Conservation (phyloP, 1,140 invertebrate genomes). For the Fopius arisanus region DNA sequence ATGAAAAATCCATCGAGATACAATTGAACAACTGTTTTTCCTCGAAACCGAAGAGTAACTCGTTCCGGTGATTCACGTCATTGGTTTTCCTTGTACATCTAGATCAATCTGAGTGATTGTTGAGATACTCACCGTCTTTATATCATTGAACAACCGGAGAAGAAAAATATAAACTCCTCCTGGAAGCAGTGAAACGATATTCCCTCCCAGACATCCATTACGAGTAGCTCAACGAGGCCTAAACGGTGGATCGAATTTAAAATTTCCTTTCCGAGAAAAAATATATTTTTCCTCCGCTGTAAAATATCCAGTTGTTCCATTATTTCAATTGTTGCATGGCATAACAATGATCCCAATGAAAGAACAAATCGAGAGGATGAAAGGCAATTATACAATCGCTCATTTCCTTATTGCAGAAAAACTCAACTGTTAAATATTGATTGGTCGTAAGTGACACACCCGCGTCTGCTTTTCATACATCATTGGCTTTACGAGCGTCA, state of each 20-base stretch:
- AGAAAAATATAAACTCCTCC: background rate
- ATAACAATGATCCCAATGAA: background rate
- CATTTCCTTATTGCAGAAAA: background rate
- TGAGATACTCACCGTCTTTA: background rate
- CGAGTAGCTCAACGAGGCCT: background rate
- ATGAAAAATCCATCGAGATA: background rate
- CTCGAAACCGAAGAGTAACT: background rate
- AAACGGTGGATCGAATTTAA: slow-evolving; percentile 5
- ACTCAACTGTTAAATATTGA: background rate
- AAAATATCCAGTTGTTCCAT: background rate
- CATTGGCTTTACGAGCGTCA: background rate
- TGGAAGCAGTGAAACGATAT: background rate
- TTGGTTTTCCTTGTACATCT: background rate
- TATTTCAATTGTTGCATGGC: background rate
- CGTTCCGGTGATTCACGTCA: background rate
- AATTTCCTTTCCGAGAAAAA: background rate
- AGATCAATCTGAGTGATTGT: background rate
- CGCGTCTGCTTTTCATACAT: background rate
- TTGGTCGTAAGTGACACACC: background rate
- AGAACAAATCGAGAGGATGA: background rate
- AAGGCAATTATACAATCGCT: background rate
- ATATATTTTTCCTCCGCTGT: background rate
- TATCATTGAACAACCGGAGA: background rate
- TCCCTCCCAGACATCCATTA: background rate
- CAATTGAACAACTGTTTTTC: background rate